Evolutionary conservation across 2,888 invertebrate species (phyloP).

Genomic region (Chirona hameri): DNA sequence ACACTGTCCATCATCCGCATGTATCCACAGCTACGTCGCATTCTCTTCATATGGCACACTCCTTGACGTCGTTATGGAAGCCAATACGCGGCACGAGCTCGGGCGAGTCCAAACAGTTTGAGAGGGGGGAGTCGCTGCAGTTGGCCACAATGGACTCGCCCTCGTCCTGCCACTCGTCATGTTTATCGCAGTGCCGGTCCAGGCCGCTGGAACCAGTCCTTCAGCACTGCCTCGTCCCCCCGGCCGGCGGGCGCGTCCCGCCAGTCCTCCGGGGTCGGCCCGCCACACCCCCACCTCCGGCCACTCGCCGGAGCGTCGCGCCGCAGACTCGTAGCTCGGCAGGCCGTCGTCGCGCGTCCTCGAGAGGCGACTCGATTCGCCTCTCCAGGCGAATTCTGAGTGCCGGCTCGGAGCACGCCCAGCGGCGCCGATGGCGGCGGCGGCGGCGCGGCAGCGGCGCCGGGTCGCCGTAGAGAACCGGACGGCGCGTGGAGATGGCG

Average conservation of each 20-base stretch:
- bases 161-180: slow-evolving; percentile 11
- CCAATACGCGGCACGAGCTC: neutral
- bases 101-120: neutral
- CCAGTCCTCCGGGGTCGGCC: neutral
- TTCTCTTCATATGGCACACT: neutral
- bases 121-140: slow-evolving; percentile 2
- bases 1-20: neutral
- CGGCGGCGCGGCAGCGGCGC: neutral
- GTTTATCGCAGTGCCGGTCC: no score
- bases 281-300: neutral
- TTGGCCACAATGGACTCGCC: neutral
- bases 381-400: no score
- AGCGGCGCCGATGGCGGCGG: neutral
- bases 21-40: neutral
- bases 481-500: neutral
- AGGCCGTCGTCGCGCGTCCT: neutral
- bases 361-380: no score
- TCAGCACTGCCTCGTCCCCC: no score
- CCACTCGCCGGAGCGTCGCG: neutral
- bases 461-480: neutral
- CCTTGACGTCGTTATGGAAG: slow-evolving; percentile 14
- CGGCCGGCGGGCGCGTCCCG: no score
- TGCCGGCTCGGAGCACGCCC: no score
- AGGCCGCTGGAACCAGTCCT: no score
- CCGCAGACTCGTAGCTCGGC: slow-evolving; percentile 1